phyloP scores from a whole-genome alignment of 2,888 invertebrate genomes.

The Conistra vaccinii region DNA sequence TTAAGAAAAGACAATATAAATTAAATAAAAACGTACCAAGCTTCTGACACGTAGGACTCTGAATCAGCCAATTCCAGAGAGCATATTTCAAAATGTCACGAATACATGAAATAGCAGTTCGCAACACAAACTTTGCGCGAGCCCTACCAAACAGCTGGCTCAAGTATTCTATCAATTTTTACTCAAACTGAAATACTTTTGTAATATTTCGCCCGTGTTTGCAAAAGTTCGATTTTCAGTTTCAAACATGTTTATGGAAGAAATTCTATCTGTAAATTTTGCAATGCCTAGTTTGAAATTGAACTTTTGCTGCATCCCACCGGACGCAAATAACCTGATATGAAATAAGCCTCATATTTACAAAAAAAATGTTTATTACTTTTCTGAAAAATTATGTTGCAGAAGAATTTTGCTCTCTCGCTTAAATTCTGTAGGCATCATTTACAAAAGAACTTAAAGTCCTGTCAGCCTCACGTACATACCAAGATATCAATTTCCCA shows the following conservation, averaged over 20 bases:
- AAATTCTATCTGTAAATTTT: conserved; percentile 29
- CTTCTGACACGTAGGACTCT: background rate
- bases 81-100: background rate
- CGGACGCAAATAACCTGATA: conserved; percentile 1
- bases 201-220: conserved; percentile 54
- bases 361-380: conserved; percentile 6
- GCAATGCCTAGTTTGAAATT: conserved; percentile 37
- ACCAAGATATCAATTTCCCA: conserved; percentile 48
- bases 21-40: background rate
- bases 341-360: conserved; percentile 3
- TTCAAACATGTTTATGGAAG: conserved; percentile 41
- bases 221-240: conserved; percentile 42
- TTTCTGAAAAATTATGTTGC: background rate
- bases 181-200: conserved; percentile 56
- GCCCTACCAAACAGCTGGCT: conserved; percentile 35
- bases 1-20: background rate
- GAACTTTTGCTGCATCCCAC: conserved; percentile 12
- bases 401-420: background rate
- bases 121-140: conserved; percentile 7
- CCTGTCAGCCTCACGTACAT: conserved; percentile 14
- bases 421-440: background rate
- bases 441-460: conserved; percentile 28
- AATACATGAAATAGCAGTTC: background rate
- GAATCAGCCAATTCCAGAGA: background rate
- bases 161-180: conserved; percentile 42